phyloP scores from a whole-genome alignment of 2,113 vertebrate genomes.

The Cavia aperea region DNA sequence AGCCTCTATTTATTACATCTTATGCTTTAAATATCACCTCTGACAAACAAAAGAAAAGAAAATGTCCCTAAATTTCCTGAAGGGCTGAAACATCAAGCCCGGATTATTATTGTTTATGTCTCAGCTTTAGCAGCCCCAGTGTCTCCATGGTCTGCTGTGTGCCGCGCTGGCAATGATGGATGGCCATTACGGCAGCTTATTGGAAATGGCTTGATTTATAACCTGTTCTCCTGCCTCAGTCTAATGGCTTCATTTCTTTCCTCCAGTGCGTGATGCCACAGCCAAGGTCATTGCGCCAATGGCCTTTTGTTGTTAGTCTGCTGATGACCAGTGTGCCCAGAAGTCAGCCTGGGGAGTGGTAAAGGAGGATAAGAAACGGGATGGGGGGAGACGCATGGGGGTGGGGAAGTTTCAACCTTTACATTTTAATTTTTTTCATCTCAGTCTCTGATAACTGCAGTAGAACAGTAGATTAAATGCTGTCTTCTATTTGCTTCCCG shows the following conservation, averaged over 20 bases:
- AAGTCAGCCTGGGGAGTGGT: conserved; percentile 64
- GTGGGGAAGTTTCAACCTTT: conserved; percentile 73
- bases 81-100: conserved; percentile 87
- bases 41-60: conserved; percentile 90
- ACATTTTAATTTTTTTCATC: conserved; percentile 77
- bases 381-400: not conserved
- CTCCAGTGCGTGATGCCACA: conserved; percentile 97
- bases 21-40: conserved; percentile 87
- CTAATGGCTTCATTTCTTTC: conserved; percentile 99
- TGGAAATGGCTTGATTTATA: conserved; percentile 99
- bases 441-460: conserved; percentile 81
- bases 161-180: conserved; percentile 92
- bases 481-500: conserved; percentile 83
- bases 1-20: conserved; percentile 83
- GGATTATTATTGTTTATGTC: conserved; percentile 97
- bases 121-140: conserved; percentile 85
- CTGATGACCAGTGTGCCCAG: conserved; percentile 90
- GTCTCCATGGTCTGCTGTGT: conserved; percentile 89
- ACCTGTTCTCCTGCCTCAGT: conserved; percentile 91
- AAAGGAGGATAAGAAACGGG: not conserved
- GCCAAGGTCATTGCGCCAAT: conserved; percentile 98
- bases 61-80: conserved; percentile 89
- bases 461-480: conserved; percentile 88
- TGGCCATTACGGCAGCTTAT: conserved; percentile 99
- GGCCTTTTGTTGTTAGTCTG: conserved; percentile 95